Percentiles rank a stretch among this genome's conserved stretches.
Conservation (phyloP, 2,113 vertebrate species). For the Poeciliopsis occidentalis region DNA sequence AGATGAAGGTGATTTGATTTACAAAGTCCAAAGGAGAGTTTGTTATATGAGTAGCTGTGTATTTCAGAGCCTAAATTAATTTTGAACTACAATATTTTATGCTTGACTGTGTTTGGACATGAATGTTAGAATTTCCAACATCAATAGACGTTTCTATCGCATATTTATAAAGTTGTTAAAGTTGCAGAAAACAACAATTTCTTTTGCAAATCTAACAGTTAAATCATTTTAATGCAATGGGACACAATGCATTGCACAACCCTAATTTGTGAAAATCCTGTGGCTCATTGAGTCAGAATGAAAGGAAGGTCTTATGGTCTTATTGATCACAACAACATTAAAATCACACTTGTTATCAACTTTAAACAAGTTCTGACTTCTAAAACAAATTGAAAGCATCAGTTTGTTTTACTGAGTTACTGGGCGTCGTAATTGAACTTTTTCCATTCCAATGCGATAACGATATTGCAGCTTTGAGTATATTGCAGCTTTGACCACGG, state of each 20-base stretch:
- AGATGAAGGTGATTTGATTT: not conserved
- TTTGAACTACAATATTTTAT: not conserved
- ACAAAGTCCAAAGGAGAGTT: not conserved
- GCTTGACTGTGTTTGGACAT: not conserved
- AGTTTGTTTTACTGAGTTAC: too few species aligned
- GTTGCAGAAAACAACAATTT: not conserved
- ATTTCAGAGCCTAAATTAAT: not conserved
- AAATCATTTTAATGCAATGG: not conserved
- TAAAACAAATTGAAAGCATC: too few species aligned
- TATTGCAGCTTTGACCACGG: too few species aligned
- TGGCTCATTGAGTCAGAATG: not conserved
- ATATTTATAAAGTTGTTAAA: not conserved
- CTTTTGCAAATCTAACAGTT: not conserved
- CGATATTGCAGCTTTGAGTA: too few species aligned
- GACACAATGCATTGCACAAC: too few species aligned
- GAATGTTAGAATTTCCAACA: not conserved
- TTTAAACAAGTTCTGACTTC: too few species aligned
- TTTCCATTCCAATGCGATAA: too few species aligned
- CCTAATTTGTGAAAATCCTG: too few species aligned
- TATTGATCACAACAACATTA: too few species aligned
- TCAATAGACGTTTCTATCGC: not conserved
- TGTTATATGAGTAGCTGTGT: not conserved
- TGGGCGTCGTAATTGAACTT: too few species aligned
- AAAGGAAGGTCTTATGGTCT: not conserved
- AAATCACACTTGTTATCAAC: too few species aligned